These are phyloP conservation scores for Pachymerium ferrugineum DNA, from an alignment of 2,888 invertebrate genomes.

Conservation along the genomic window DNA sequence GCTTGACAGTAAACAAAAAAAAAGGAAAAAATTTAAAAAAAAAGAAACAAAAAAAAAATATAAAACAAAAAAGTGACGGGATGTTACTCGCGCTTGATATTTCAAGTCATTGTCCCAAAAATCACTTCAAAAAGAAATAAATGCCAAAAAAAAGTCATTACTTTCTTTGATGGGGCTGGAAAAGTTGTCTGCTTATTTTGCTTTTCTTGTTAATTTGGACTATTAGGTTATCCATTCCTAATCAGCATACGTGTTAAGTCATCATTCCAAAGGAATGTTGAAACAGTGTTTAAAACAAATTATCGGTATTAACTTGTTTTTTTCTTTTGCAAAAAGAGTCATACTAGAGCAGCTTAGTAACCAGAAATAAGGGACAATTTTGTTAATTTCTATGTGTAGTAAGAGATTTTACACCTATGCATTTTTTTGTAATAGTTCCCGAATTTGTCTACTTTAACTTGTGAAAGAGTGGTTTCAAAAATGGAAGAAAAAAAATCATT, in stretches of 20 bases:
- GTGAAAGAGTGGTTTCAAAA: no score
- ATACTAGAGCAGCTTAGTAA: not conserved
- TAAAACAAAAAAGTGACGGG: constrained; percentile 7
- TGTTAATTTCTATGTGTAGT: not conserved
- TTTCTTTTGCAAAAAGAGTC: not conserved
- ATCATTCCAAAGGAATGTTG: not conserved
- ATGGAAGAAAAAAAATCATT: no score
- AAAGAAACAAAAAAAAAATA: constrained; percentile 6
- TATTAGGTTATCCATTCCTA: not conserved
- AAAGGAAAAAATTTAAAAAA: constrained; percentile 12
- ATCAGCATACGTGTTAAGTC: not conserved
- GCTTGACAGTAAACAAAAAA: constrained; percentile 19
- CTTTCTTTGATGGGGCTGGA: not conserved
- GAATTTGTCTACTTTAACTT: no score
- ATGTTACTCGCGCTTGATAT: not conserved
- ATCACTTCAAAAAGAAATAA: not conserved
- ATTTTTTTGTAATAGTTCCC: not conserved
- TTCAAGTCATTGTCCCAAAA: constrained; percentile 7
- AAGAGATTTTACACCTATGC: not conserved
- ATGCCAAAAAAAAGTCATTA: not conserved
- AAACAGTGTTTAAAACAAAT: not conserved
- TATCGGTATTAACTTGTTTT: not conserved
- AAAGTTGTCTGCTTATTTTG: not conserved
- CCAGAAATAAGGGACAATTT: not conserved
- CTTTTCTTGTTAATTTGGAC: not conserved